Base-by-base conservation (phyloP, 1,140 invertebrate genomes). In the Pseudomyrmex gracilis region DNA sequence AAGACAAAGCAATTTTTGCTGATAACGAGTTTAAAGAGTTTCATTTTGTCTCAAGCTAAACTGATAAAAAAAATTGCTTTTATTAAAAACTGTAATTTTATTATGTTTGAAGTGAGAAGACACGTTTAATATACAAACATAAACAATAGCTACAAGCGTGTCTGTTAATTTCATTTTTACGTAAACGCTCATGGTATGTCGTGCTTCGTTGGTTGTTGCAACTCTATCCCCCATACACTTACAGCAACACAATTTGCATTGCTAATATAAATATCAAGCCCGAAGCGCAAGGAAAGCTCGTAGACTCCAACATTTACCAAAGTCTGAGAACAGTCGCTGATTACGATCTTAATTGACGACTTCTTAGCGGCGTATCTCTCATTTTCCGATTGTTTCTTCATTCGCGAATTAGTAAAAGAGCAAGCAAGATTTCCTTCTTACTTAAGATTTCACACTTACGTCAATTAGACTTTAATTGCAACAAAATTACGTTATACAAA, bases 221-320 rank as follows among this genome's bases (percentile, higher is more conserved):
- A 57, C 34, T 34, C 7, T 80, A 80, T 55, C 53, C 53, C 34
- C 5, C 34, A 34, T 34, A 34, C 34, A 43, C 45, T 58, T 80
- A 45, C 53, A 57, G 70, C 15, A 34, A 34, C 34, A 10, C 53
- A 70, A 80, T 80, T 80, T 80, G 76, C 76, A 80, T 80, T 80
- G 76, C 76, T 80, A 80, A 80, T 80, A 80, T 71, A 80, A 80
- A 80, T 80, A 80, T 80, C 53, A 58, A 80, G 76, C 76, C 60
- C 24, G 76, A 58, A 80, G 47, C 22, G 47, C 76, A 70, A 71
- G 53, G n/a, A 34, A 49, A 57, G 43, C 53, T 49, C 12, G 53
- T 66, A 70, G 76, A 71, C 58, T 71, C 43, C n/a, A 15, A 20
- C 57, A 70, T 70, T 80, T 70, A 67, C 49, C 45, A 9, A 80